Evolutionary conservation across 2,113 vertebrate species (phyloP).

Genomic region (Ranitomeya imitator): DNA sequence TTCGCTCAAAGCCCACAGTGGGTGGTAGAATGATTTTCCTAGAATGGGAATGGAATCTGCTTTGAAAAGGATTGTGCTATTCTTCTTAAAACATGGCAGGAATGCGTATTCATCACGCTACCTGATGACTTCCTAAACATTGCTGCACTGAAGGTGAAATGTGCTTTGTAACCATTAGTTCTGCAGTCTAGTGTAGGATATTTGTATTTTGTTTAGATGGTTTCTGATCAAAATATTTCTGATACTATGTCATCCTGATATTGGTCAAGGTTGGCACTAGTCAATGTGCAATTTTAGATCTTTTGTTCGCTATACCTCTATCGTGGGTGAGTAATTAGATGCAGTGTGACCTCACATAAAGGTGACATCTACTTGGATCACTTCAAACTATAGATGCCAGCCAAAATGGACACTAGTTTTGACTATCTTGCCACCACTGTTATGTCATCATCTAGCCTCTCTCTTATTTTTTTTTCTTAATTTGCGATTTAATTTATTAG

Average conservation of each 20-base stretch:
- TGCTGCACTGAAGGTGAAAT: not conserved
- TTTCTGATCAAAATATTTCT: not conserved
- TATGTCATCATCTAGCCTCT: not conserved
- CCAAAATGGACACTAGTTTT: not conserved
- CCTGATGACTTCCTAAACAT: constrained; percentile 18
- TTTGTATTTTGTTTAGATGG: not conserved
- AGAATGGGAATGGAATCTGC: constrained; percentile 29
- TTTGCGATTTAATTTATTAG: not conserved
- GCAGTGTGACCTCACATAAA: not conserved
- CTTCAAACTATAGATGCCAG: not conserved
- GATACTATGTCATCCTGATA: not conserved
- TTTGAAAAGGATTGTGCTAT: constrained; percentile 33
- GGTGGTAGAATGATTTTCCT: constrained; percentile 31
- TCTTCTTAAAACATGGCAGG: constrained; percentile 31
- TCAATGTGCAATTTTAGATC: not conserved
- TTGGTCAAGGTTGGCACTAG: not conserved
- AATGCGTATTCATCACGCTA: constrained; percentile 46
- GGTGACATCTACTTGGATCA: not conserved
- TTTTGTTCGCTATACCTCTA: too few relatives aligned
- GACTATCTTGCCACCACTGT: not conserved
- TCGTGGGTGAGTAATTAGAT: too few relatives aligned
- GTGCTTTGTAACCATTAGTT: not conserved
- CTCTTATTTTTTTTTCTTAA: not conserved
- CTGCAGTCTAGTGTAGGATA: not conserved
- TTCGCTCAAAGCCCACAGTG: constrained; percentile 31